A percentile compares a stretch with the other conserved stretches of the same genome.
Evolutionary conservation across 2,888 invertebrate species (phyloP).

Genomic region (Plagodis dolabraria): DNA sequence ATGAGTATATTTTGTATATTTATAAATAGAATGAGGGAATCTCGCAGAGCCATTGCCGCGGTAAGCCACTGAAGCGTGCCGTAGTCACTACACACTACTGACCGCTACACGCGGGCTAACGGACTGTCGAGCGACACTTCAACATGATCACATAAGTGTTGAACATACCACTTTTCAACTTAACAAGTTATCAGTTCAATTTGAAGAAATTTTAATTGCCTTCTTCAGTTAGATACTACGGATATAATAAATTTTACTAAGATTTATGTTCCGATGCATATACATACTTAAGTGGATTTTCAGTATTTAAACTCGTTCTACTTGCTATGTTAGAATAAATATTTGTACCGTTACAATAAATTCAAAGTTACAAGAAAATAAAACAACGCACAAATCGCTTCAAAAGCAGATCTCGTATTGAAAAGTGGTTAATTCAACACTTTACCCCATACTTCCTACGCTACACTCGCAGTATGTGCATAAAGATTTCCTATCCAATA

Average conservation of each 20-base stretch:
- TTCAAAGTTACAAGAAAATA: too few relatives aligned
- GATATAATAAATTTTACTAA: too few relatives aligned
- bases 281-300: too few relatives aligned
- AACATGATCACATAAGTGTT: slow-evolving; percentile 48
- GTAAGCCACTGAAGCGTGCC: slow-evolving; percentile 80
- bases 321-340: too few relatives aligned
- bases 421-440: slow-evolving; percentile 8
- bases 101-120: slow-evolving; percentile 53
- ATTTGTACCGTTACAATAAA: too few relatives aligned
- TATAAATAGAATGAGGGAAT: slow-evolving; percentile 29
- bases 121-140: slow-evolving; percentile 82
- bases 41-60: slow-evolving; percentile 70
- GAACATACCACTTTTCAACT: slow-evolving; percentile 3
- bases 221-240: too few relatives aligned
- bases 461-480: slow-evolving; percentile 28
- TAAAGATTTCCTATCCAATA: slow-evolving; percentile 24
- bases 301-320: too few relatives aligned
- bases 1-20: slow-evolving; percentile 37
- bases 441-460: slow-evolving; percentile 27
- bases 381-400: too few relatives aligned
- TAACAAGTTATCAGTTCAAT: background rate
- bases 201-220: background rate
- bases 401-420: slow-evolving; percentile 2
- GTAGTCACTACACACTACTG: slow-evolving; percentile 79
- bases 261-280: too few relatives aligned